Evolutionary conservation across 53 echinoderm and acorn worm species (phyloP), one percentile per base, ranked within the genome.

Genomic region (Arbacia lixula): DNA sequence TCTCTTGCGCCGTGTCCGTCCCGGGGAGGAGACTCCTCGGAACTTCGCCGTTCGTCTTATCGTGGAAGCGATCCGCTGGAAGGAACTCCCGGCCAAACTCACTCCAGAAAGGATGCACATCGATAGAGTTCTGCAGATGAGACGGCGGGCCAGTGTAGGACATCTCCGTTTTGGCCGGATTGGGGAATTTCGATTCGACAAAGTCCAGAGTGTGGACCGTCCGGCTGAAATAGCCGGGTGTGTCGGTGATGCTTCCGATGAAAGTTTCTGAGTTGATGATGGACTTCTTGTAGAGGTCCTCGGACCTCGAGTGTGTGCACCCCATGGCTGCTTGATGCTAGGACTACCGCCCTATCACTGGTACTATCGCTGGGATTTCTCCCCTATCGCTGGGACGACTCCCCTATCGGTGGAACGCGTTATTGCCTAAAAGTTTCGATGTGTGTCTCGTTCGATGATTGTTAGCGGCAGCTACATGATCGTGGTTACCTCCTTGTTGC

Each of bases 91-190:
- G 84, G 25, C 94, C 91, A 21, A 88, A 85, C 29, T 86, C 84
- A 36, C 90, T 82, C 89, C 94, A 91, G 68, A 95, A 99, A 8
- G 99, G 99, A 68, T 99, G 99, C 26, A 99, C 90, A 36, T 99
- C 99, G 9, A 91, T 72, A 0, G 99, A 99, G 71, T 90, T 88
- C 65, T 87, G 90, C 1, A 99, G 86, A 61, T 99, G 99, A 37
- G 99, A 99, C 1, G 99, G 99, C 25, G 99, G 99, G 11, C 99
- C 99, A 28, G 43, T 90, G 63, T 92, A 99, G 29, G 99, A 92
- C 99, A 99, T 99, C 66, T 98, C 98, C 3, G 85, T 56, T 20
- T 76, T 91, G 11, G 72, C 83, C 3, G 53, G 49, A n/a, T 57
- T 58, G 8, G 91, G 89, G 38, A 92, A 83, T 26, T 87, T 85